Evolutionary conservation across 2,797 vertebrate species (phyloP), one percentile per base, ranked within the genome.

Genomic region (Jordanella pulchra): DNA sequence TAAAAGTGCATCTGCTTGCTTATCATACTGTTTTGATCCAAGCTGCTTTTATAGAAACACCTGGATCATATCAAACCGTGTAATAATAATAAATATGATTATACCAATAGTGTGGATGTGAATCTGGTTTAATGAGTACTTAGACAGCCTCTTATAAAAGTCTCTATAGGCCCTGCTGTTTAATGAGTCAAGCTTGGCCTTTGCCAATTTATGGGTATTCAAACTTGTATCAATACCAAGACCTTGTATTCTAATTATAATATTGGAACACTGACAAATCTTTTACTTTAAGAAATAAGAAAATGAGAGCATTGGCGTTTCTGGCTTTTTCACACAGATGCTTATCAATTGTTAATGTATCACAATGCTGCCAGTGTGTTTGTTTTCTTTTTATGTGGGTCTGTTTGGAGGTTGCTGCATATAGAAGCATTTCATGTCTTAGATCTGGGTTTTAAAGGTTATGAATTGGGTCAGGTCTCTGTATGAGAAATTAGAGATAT

Each of bases 1-100:
- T 25, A 18, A n/a, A 27, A n/a, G 21, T 39, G 45, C 56, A 70
- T 72, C 68, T 80, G 81, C 54, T 72, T 85, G 74, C 67, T 77
- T 69, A 70, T 72, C 65, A 72, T 54, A 35, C 51, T 30, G 11
- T 61, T 72, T 61, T 71, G 70, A 67, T 81, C 35, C 21, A n/a
- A 51, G 12, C 25, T 18, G 50, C 17, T 53, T n/a, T 53, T n/a
- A 39, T 23, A 53, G n/a, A 53, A 51, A 23, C 23, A 53, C 9
- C 50, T 53, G 9, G 4, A 53, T 53, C 50, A 53, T 53, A 53
- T 10, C 9, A 7, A 51, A n/a, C 1, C 7, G 9, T 39, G 35
- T 39, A 5, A 53, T n/a, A 53, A 53, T n/a, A 53, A 53, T 53
- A 53, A n/a, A 9, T n/a, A 53, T 53, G n/a, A 53, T 53, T n/a